Evolutionary conservation across 1,140 invertebrate species (phyloP).

Genomic region (Conopomorpha cramerella): DNA sequence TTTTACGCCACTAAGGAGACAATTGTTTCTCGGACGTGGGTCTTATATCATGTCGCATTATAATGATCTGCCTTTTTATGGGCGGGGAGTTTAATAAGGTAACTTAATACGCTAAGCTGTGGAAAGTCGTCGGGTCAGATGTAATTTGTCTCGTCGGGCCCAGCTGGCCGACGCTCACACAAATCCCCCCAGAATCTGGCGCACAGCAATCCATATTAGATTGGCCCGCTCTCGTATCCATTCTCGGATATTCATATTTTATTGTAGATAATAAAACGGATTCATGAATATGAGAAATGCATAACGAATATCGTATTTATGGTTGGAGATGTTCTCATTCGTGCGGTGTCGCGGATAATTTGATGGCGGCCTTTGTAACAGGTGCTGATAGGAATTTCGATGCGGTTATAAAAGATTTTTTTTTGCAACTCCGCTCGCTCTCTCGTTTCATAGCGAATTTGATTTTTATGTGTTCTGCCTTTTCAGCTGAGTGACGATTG

Average conservation of each 20-base stretch:
- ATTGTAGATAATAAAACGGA: conserved; percentile 63
- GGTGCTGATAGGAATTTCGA: conserved; percentile 51
- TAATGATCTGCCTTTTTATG: no score
- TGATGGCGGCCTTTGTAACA: conserved; percentile 57
- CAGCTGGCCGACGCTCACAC: conserved; percentile 40
- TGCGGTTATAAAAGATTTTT: conserved; percentile 32
- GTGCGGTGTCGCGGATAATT: conserved; percentile 51
- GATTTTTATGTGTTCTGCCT: conserved; percentile 17
- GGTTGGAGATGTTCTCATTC: conserved; percentile 42
- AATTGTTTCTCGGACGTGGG: conserved; percentile 9
- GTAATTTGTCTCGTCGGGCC: conserved; percentile 8
- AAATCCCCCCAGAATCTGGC: conserved; percentile 45
- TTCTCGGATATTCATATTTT: conserved; percentile 64
- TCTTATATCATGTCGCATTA: no score
- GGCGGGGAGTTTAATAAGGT: no score
- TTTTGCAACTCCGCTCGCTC: conserved; percentile 19
- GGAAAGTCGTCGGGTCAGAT: conserved; percentile 1
- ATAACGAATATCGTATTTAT: conserved; percentile 60
- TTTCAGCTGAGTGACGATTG: conserved; percentile 7
- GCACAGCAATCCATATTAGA: conserved; percentile 59
- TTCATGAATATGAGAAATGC: conserved; percentile 62
- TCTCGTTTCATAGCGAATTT: conserved; percentile 21
- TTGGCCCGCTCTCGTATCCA: conserved; percentile 58
- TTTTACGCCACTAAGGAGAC: no score
- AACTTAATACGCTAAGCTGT: no score